phyloP scores from a whole-genome alignment of 1,140 invertebrate genomes.

The Drosophila funebris region DNA sequence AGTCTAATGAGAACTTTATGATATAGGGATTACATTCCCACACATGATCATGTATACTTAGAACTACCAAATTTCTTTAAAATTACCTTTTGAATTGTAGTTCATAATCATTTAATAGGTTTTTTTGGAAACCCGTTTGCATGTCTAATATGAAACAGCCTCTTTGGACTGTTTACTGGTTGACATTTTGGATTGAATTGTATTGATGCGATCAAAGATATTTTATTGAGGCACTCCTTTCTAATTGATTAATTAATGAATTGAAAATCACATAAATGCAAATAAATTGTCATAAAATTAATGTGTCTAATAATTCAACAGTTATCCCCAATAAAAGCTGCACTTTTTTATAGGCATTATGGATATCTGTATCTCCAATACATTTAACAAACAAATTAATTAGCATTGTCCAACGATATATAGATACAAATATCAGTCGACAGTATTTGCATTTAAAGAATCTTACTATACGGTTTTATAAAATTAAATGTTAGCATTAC shows the following conservation, averaged over 20 bases:
- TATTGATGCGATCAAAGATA: conserved; percentile 33
- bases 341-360: not conserved
- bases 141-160: conserved; percentile 20
- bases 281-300: conserved; percentile 20
- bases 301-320: conserved; percentile 20
- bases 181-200: conserved; percentile 25
- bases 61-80: too few relatives aligned
- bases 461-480: too few relatives aligned
- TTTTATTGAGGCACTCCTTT: conserved; percentile 31
- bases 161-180: conserved; percentile 21
- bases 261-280: conserved; percentile 29
- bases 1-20: too few relatives aligned
- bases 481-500: too few relatives aligned
- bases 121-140: conserved; percentile 18
- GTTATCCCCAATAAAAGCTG: conserved; percentile 9
- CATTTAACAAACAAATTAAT: not conserved
- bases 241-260: conserved; percentile 41
- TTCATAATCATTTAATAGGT: not conserved
- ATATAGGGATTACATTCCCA: too few relatives aligned
- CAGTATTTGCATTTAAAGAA: too few relatives aligned
- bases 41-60: too few relatives aligned
- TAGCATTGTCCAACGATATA: too few relatives aligned
- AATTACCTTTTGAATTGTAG: too few relatives aligned
- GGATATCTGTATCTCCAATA: not conserved
- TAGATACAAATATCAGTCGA: not conserved